phyloP scores from a whole-genome alignment of 2,113 vertebrate genomes.

The Leptobrachium ailaonicum region DNA sequence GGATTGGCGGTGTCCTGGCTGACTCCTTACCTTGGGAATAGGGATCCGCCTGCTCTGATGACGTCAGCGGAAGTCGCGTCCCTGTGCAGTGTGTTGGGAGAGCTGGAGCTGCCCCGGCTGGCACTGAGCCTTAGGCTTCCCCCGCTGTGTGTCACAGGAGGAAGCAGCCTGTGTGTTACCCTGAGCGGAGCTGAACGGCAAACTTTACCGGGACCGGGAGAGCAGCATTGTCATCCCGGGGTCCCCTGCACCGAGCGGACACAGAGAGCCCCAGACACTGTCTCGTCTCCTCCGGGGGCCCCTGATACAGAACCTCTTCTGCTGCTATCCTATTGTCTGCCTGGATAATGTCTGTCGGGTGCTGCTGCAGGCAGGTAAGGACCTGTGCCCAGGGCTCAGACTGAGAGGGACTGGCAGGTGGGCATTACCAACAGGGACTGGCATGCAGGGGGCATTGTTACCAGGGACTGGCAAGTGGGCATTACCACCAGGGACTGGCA shows the following conservation, averaged over 20 bases:
- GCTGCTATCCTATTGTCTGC: neutral
- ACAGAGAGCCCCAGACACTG: neutral
- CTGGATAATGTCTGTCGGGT: slow-evolving; percentile 23
- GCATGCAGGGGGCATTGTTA: neutral
- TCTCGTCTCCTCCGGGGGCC: no score
- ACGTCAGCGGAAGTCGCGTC: slow-evolving; percentile 24
- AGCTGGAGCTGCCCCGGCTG: neutral
- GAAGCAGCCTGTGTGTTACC: neutral
- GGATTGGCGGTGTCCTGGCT: no score
- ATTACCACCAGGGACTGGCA: no score
- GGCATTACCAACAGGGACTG: neutral
- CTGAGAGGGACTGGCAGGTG: neutral
- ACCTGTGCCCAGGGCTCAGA: neutral
- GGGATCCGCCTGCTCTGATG: slow-evolving; percentile 11
- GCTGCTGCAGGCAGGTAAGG: slow-evolving; percentile 30
- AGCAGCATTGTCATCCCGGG: neutral
- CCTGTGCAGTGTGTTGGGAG: no score
- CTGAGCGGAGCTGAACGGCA: neutral
- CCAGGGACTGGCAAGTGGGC: neutral
- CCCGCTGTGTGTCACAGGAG: neutral
- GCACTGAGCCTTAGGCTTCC: neutral
- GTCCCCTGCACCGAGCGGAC: neutral
- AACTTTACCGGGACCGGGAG: no score
- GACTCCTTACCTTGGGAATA: no score
- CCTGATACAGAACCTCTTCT: neutral